phyloP scores from a whole-genome alignment of 64 coral and sea anemone species.

The Stichodactyla mertensii region DNA sequence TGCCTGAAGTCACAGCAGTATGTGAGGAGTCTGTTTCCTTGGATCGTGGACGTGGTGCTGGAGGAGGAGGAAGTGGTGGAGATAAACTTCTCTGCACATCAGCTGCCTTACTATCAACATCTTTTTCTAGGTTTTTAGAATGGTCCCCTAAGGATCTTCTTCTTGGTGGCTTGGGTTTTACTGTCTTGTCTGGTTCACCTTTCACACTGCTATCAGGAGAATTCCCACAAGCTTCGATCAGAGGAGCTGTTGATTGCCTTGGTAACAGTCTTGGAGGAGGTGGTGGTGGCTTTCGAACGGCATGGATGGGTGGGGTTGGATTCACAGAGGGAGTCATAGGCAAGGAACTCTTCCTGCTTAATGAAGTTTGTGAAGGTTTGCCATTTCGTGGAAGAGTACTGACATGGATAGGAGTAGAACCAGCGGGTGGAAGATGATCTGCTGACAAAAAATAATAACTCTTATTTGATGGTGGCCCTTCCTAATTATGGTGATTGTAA shows the following conservation, averaged over 20 bases:
- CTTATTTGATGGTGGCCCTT: background rate
- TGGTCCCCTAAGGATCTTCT: background rate
- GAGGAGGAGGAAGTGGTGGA: background rate
- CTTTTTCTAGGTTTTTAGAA: background rate
- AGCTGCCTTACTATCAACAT: background rate
- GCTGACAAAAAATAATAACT: background rate
- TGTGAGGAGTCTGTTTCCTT: background rate
- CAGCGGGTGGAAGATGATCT: background rate
- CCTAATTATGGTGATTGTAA: too few species aligned
- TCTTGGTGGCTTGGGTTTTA: background rate
- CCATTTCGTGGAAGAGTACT: constrained; percentile 23
- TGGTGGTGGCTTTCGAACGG: constrained; percentile 19
- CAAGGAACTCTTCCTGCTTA: constrained; percentile 48
- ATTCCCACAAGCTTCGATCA: background rate
- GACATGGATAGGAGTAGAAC: background rate
- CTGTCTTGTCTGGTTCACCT: background rate
- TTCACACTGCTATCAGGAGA: background rate
- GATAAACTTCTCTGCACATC: background rate
- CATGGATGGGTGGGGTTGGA: background rate
- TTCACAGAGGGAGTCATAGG: constrained; percentile 33
- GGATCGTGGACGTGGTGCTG: background rate
- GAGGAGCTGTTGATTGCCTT: background rate
- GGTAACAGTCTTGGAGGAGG: background rate
- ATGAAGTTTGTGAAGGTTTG: constrained; percentile 41
- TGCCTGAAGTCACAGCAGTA: background rate